Evolutionary conservation across 2,888 invertebrate genomes (phyloP), one percentile per base, ranked within the genome.

Genomic region (Orthonevra nobilis): DNA sequence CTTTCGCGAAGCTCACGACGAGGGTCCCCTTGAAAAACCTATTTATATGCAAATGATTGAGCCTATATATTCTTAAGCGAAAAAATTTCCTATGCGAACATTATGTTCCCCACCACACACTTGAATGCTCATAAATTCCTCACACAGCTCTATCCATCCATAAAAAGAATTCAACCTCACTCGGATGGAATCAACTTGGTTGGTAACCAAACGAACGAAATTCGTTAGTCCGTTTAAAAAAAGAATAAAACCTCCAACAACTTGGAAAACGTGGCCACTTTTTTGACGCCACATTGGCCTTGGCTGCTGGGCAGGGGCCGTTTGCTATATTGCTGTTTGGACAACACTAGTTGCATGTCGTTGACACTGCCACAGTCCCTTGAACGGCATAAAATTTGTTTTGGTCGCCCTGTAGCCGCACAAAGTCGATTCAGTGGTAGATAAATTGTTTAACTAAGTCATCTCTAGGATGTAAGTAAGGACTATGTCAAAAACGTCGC

Each of bases 41-140:
- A 66, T 66, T 66, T 66, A 66, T 66, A 66, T 66, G 66, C 66
- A 66, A 66, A 66, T 66, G 54, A 46, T 40, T 23, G 7, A 15
- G 54, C 36, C 46, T 46, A 20, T 19, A 66, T 46, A 28, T 46
- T 28, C n/a, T 28, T 36, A 54, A 56, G 26, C 34, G 54, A 46
- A 56, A 28, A 28, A 46, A 66, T 54, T 34, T 66, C 66, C 54
- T 42, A 12, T 64, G 20, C 28, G n/a, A 19, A 36, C 34, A 44
- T 28, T 28, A 30, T 36, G 54, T 46, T 34, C 44, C 20, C 28
- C 14, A 19, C 56, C 15, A 26, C 54, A 36, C 26, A 34, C 15
- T 9, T 4, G 19, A 17, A 44, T n/a, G 12, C 23, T 7, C 28
- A 44, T 56, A 56, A 28, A 28, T 46, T 23, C n/a, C 19, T 30